phyloP scores from a whole-genome alignment of 2,888 invertebrate genomes.

The Pycnomerus fuliginosus region DNA sequence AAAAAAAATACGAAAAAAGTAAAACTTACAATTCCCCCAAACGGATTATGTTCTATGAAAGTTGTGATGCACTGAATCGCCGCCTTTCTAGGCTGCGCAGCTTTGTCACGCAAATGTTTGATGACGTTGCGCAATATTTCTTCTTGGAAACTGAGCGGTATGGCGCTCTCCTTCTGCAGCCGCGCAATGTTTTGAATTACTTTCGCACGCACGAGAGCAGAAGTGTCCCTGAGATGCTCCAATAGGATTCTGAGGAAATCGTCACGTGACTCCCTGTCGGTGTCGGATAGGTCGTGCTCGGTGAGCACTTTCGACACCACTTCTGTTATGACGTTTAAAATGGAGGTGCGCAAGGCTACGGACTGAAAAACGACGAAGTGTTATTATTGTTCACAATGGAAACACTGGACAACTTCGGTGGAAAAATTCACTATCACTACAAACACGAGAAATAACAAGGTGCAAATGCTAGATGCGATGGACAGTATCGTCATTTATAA shows the following conservation, averaged over 20 bases:
- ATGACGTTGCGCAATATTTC: constrained; percentile 66
- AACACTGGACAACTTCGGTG: too few species aligned
- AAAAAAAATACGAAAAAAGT: constrained; percentile 5
- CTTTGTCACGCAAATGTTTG: constrained; percentile 69
- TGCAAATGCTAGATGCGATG: too few species aligned
- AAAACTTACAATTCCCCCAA: constrained; percentile 67
- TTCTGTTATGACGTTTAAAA: constrained; percentile 80
- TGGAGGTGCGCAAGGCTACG: constrained; percentile 73
- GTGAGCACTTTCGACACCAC: constrained; percentile 71
- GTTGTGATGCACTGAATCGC: constrained; percentile 76
- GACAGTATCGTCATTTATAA: too few species aligned
- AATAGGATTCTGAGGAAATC: constrained; percentile 76
- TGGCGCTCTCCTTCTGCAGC: constrained; percentile 74
- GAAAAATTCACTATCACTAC: too few species aligned
- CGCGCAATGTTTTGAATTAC: constrained; percentile 71
- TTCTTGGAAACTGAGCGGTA: constrained; percentile 72
- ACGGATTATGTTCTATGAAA: constrained; percentile 84
- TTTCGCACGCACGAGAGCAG: constrained; percentile 84
- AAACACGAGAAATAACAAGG: not conserved
- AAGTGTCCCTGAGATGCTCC: constrained; percentile 80
- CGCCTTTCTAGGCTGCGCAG: constrained; percentile 80
- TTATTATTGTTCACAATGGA: not conserved
- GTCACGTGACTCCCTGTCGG: constrained; percentile 58
- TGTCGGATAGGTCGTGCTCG: constrained; percentile 60
- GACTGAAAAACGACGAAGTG: constrained; percentile 54